Conservation (phyloP, 2,797 vertebrate species). For the Pantherophis vulpinus region DNA sequence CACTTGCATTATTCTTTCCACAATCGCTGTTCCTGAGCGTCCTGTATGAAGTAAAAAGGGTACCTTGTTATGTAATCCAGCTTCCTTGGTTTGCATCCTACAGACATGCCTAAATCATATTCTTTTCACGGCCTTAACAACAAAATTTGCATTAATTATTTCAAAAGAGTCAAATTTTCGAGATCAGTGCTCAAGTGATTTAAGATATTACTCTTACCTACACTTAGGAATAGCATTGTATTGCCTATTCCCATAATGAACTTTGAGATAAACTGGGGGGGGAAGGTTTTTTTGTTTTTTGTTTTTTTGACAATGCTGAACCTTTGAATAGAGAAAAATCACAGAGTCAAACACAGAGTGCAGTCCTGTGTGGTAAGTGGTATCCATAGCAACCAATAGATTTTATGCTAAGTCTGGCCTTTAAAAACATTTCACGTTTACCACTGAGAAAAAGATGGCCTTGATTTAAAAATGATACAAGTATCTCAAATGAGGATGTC, state of each 20-base stretch:
- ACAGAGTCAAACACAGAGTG: conserved; percentile 75
- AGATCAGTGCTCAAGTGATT: conserved; percentile 56
- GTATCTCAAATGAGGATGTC: conserved; percentile 68
- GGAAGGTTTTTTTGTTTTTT: conserved; percentile 52
- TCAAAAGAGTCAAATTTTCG: conserved; percentile 58
- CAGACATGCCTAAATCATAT: conserved; percentile 61
- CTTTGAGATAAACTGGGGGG: conserved; percentile 74
- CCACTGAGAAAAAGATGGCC: conserved; percentile 80
- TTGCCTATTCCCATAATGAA: conserved; percentile 71
- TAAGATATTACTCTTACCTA: conserved; percentile 51
- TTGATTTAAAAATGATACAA: conserved; percentile 84
- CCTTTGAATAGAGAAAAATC: conserved; percentile 81
- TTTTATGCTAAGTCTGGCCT: conserved; percentile 85
- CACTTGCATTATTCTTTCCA: conserved; percentile 60
- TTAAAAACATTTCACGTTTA: conserved; percentile 86
- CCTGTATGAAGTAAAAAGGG: conserved; percentile 72
- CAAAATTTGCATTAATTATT: conserved; percentile 74
- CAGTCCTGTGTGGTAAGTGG: conserved; percentile 82
- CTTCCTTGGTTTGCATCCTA: conserved; percentile 72
- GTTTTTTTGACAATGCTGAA: conserved; percentile 80
- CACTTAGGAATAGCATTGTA: conserved; percentile 56
- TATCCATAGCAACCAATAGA: conserved; percentile 84
- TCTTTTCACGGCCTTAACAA: conserved; percentile 74
- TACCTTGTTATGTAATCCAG: conserved; percentile 71
- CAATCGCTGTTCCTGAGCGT: conserved; percentile 67